Evolutionary conservation across 2,888 invertebrate genomes (phyloP).

Genomic region (Glaucopsyche alexis): DNA sequence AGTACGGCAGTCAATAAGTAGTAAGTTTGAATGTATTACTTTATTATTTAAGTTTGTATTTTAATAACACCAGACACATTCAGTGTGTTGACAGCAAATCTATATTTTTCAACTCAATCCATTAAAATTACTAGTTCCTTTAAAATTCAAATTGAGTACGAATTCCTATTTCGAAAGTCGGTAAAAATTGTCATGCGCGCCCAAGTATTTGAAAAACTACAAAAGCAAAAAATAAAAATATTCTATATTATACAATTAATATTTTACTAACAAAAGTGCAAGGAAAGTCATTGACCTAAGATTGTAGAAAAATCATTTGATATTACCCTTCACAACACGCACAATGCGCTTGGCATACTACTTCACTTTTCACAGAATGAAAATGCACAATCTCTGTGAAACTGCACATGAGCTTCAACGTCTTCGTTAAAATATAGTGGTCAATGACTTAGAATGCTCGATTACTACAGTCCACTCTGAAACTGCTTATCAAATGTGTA

Average conservation of each 20-base stretch:
- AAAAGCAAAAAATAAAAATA: constrained; percentile 51
- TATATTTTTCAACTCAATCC: not conserved
- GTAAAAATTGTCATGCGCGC: constrained; percentile 31
- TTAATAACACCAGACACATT: not conserved
- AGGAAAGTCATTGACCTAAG: not conserved
- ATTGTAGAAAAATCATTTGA: not conserved
- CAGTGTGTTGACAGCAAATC: not conserved
- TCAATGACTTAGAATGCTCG: not conserved
- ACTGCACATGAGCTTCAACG: too few relatives aligned
- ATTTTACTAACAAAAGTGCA: not conserved
- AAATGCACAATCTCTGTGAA: not conserved
- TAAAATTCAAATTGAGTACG: not conserved
- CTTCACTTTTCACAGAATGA: not conserved
- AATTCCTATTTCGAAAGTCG: not conserved
- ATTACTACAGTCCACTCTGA: too few relatives aligned
- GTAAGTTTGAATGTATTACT: too few relatives aligned
- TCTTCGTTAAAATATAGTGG: not conserved
- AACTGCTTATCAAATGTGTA: too few relatives aligned
- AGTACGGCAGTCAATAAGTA: too few relatives aligned
- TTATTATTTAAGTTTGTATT: too few relatives aligned
- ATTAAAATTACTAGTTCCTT: not conserved
- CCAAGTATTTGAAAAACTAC: constrained; percentile 60
- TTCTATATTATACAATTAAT: not conserved
- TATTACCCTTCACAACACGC: not conserved
- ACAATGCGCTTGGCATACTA: not conserved